These are phyloP conservation scores for Euclidia mi DNA, from an alignment of 2,888 invertebrate species.

Conservation along the genomic window DNA sequence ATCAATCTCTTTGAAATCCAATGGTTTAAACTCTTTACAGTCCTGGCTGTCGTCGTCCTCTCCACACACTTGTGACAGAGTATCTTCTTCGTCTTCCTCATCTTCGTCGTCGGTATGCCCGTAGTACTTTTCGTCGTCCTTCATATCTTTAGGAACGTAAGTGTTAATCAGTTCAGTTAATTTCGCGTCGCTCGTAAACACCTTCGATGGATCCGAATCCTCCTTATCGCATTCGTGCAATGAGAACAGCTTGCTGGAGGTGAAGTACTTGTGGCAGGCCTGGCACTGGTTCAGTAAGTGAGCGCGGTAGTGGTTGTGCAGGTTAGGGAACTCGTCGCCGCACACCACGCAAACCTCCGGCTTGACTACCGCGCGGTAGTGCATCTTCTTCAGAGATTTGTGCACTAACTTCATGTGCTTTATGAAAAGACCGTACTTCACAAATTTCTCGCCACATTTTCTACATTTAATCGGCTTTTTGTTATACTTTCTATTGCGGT, in stretches of 20 bases:
- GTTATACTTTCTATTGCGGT: slow-evolving; percentile 83
- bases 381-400: slow-evolving; percentile 78
- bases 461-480: slow-evolving; percentile 84
- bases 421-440: slow-evolving; percentile 84
- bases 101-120: slow-evolving; percentile 77
- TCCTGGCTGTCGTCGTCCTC: slow-evolving; percentile 53
- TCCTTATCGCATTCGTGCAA: slow-evolving; percentile 77
- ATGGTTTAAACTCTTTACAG: slow-evolving; percentile 24
- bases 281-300: slow-evolving; percentile 90
- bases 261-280: slow-evolving; percentile 82
- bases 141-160: slow-evolving; percentile 79
- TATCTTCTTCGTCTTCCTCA: slow-evolving; percentile 56
- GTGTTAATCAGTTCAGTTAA: slow-evolving; percentile 73
- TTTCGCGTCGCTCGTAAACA: slow-evolving; percentile 77
- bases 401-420: slow-evolving; percentile 82
- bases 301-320: slow-evolving; percentile 91
- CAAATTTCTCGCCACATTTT: slow-evolving; percentile 81
- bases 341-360: slow-evolving; percentile 91
- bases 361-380: slow-evolving; percentile 79
- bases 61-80: slow-evolving; percentile 21
- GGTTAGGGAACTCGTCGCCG: slow-evolving; percentile 89
- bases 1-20: slow-evolving; percentile 15
- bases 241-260: slow-evolving; percentile 75
- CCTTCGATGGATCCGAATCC: slow-evolving; percentile 78
- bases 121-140: slow-evolving; percentile 83